phyloP scores from a whole-genome alignment of 2,113 vertebrate genomes.

The Lamprotornis superbus region DNA sequence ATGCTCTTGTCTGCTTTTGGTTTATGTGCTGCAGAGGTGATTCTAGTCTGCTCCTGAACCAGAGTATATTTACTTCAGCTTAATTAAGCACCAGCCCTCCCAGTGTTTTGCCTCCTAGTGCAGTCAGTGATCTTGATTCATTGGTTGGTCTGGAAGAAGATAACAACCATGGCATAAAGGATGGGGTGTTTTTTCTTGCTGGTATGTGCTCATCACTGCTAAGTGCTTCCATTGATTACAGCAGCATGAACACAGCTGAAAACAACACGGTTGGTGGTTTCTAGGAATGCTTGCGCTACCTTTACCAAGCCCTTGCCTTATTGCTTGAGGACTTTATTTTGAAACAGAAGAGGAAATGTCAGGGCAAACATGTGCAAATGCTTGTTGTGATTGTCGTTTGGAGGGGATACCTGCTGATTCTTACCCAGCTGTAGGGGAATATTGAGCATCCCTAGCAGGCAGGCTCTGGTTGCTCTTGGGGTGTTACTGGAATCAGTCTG shows the following conservation, averaged over 20 bases:
- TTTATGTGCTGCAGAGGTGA: neutral
- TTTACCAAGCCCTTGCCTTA: neutral
- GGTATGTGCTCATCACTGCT: slow-evolving; percentile 34
- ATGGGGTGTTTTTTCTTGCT: slow-evolving; percentile 2
- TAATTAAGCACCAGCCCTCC: slow-evolving; percentile 32
- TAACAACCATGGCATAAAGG: neutral
- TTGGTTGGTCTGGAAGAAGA: slow-evolving; percentile 35
- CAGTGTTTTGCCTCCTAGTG: neutral
- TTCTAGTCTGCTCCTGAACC: neutral
- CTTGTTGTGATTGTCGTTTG: neutral
- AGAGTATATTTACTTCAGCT: neutral
- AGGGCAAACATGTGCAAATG: slow-evolving; percentile 4
- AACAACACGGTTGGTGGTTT: slow-evolving; percentile 53
- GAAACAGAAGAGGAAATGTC: slow-evolving; percentile 17
- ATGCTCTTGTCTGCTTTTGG: neutral
- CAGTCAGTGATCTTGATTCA: slow-evolving; percentile 16
- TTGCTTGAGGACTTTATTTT: slow-evolving; percentile 42
- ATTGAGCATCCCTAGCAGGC: neutral
- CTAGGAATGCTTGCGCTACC: neutral
- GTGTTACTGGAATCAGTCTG: neutral
- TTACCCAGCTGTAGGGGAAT: neutral
- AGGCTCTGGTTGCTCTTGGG: neutral
- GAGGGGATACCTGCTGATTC: neutral
- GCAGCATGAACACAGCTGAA: slow-evolving; percentile 13
- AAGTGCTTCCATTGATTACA: slow-evolving; percentile 59